Base-by-base conservation (phyloP, 2,113 vertebrate species). In the Catharus minimus region DNA sequence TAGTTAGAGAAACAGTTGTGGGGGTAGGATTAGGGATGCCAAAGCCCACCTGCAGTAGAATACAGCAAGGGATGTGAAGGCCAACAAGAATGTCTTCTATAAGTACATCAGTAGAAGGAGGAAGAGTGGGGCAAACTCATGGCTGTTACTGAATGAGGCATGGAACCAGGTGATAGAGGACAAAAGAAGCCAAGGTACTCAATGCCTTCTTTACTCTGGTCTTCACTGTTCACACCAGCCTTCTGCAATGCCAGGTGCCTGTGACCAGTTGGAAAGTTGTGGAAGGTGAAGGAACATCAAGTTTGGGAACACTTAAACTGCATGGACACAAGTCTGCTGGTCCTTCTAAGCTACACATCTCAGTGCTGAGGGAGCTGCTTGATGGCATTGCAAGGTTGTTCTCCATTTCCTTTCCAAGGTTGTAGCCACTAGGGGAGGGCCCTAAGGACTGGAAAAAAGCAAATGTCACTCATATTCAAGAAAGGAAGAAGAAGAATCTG, bases 391-490 rank as follows among this genome's bases (percentile, higher is more conserved):
- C 43, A 61, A 43, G 23, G 9, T 21, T 15, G 7, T 58, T 89
- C 32, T 64, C 20, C 5, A 5, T 49, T 53, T 28, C 21, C 13
- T 65, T 86, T 58, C 24, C 28, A 41, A 50, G 39, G 10, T 11
- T 0, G 1, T 26, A 61, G 28, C n/a, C 23, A 15, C 2, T 60
- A n/a, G 15, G 4, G 7, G 15, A 47, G 11, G 9, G 43, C 58
- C 39, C 47, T 44, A 38, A 68, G 27, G 12, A 15, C 5, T 52
- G n/a, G 20, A 46, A 38, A 21, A 46, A 85, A 23, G 38, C 22
- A 66, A 71, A 41, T 49, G 15, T 50, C 14, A 26, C 17, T 82
- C 22, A 15, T 13, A 28, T 26, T 79, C 18, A 61, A 19, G 18
- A 69, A 65, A 79, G 18, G 50, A 36, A 79, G 46, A n/a, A 62